Evolutionary conservation across 2,113 vertebrate genomes (phyloP), one percentile per base, ranked within the genome.

Genomic region (Nycticorax nycticorax): DNA sequence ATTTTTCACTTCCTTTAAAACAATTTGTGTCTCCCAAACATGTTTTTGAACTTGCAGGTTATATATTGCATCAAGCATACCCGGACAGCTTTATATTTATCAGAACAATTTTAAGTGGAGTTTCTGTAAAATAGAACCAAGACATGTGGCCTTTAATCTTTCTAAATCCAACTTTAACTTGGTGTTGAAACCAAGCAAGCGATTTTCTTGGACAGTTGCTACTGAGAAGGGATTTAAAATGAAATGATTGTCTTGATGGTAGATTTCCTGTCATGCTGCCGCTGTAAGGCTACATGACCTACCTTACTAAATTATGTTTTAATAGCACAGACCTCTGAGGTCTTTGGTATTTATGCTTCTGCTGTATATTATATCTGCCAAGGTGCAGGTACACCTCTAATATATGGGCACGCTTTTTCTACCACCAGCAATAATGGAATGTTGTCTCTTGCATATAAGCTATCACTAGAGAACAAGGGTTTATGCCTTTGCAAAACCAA

Each of bases 341-440:
- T 89, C 64, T 86, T 86, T 24, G 15, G 37, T 95, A 84, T 93
- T 96, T 93, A 91, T 96, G 68, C 59, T 93, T 89, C 52, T 96
- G 55, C 83, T 91, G 28, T 92, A 55, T 88, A 73, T 69, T 82
- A 20, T 73, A 77, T 71, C 81, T 96, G 92, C 56, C 79, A 93
- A 67, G 79, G 83, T 92, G 48, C 72, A 84, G 26, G 67, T 90
- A 80, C 26, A 48, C 18, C 19, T 86, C 22, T 92, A 89, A 90
- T 84, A 43, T 28, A 85, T 32, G n/a, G 80, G 43, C 50, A 21
- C 2, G 3, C 2, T 88, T 95, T 63, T 80, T 90, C 63, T 90
- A 60, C 71, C 50, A 67, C 17, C 41, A 94, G 47, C 67, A 80
- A 2, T 74, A 90, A 81, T 55, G 19, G 67, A 79, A 67, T 74